Base-by-base conservation (phyloP, 1,140 invertebrate species). In the Phymorhynchus buccinoides region DNA sequence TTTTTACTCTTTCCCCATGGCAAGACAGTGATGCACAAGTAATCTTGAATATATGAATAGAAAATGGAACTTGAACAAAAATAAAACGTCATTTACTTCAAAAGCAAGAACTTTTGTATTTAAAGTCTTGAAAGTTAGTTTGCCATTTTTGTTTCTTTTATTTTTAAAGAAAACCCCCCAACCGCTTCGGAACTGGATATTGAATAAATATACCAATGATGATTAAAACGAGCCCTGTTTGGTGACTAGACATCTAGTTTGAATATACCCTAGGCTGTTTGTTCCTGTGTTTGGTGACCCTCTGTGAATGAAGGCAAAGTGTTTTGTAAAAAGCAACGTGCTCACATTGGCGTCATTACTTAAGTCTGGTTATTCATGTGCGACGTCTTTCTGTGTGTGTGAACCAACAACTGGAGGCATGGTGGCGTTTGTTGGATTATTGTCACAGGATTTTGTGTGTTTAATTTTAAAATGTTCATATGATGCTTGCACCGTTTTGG, bases 401-500 rank as follows among this genome's bases (percentile, higher is more conserved):
- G 39, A 42, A 6, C n/a, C 39, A 78, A 12, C 27, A 42, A n/a
- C 12, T 71, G 37, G 39, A 41, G 44, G 77, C 44, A 41, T 78
- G 39, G 77, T 42, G 44, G 27, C 44, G 77, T 27, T 78, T 42
- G n/a, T 42, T 41, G 9, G 18, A 78, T 42, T 22, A 52, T 80
- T 30, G 27, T 62, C 56, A 62, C 56, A 9, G 56, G 56, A 62
- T 80, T 30, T 52, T 37, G 44, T 80, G 32, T 52, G 30, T 22
- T 62, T 14, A 62, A 27, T 62, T 62, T 62, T 48, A 9, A 18
- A 27, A n/a, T n/a, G n/a, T n/a, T n/a, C n/a, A 62, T 27, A 62
- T 68, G 52, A 62, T 35, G 62, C 81, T 68, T 71, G 81, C 81
- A 83, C 81, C 30, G 32, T 71, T 62, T 62, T 83, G 81, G 81